Evolutionary conservation across 37 sponge, comb jelly and placozoan species (phyloP).

Genomic region (Diacarnus erythraeanus): DNA sequence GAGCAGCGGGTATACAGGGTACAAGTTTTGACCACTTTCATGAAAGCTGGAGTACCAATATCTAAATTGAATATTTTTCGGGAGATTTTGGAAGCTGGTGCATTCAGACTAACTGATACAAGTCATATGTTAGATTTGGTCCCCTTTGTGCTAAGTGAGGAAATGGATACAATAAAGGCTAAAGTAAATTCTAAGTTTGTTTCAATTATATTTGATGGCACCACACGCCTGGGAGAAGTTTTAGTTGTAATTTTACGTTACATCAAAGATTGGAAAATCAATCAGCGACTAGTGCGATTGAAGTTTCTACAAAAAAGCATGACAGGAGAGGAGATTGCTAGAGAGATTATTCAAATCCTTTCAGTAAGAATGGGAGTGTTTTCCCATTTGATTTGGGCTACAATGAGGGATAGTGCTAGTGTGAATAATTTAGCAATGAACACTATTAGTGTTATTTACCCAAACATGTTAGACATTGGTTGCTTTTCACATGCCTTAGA

Average conservation of each 20-base stretch:
- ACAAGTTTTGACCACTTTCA: slow-evolving; percentile 27
- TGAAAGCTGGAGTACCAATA: slow-evolving; percentile 14
- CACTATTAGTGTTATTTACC: slow-evolving; percentile 12
- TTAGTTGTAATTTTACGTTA: slow-evolving; percentile 19
- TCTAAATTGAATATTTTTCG: slow-evolving; percentile 21
- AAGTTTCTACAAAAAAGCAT: slow-evolving; percentile 13
- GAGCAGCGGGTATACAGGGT: slow-evolving; percentile 50
- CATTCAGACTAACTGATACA: slow-evolving; percentile 21
- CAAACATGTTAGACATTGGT: no score
- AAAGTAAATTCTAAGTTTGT: slow-evolving; percentile 23
- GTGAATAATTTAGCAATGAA: slow-evolving; percentile 21
- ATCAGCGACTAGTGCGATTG: background rate
- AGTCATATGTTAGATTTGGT: slow-evolving; percentile 22
- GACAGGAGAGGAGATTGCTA: slow-evolving; percentile 21
- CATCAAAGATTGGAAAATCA: background rate
- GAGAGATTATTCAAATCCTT: slow-evolving; percentile 2
- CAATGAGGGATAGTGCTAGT: slow-evolving; percentile 27
- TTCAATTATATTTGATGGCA: slow-evolving; percentile 29
- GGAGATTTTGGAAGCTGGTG: slow-evolving; percentile 22
- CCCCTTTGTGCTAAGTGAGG: no score
- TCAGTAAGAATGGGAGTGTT: background rate
- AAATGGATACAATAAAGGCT: slow-evolving; percentile 43
- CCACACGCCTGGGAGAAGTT: slow-evolving; percentile 27
- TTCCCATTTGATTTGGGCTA: slow-evolving; percentile 3
- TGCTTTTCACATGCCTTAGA: no score